Percentiles rank a stretch among this genome's conserved stretches.
These are phyloP conservation scores for Polietes domitor DNA, from an alignment of 2,888 invertebrate species.

Conservation along the genomic window DNA sequence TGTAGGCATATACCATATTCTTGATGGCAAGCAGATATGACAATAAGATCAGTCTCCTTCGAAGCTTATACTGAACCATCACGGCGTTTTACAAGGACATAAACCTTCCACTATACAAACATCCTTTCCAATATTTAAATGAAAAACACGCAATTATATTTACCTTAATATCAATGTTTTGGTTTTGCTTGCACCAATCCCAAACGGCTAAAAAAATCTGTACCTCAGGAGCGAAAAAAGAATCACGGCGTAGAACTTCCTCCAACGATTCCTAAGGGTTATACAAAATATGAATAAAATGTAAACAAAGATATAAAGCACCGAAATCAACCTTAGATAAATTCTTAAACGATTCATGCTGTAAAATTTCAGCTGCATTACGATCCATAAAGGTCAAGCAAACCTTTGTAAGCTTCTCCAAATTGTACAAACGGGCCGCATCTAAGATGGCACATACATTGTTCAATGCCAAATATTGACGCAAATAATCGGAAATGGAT, in stretches of 20 bases:
- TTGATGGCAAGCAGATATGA: too few relatives aligned
- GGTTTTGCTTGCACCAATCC: conserved; percentile 92
- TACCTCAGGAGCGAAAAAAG: conserved; percentile 97
- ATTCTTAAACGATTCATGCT: conserved; percentile 91
- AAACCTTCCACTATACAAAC: too few relatives aligned
- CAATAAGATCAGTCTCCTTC: too few relatives aligned
- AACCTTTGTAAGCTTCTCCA: conserved; percentile 86
- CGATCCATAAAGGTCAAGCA: conserved; percentile 95
- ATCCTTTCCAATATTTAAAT: too few relatives aligned
- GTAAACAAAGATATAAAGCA: neutral
- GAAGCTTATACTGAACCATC: too few relatives aligned
- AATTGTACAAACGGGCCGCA: conserved; percentile 88
- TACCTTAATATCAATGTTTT: conserved; percentile 81
- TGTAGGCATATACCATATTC: too few relatives aligned
- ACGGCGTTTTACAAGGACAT: too few relatives aligned
- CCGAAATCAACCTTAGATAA: conserved; percentile 85
- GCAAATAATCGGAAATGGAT: conserved; percentile 95
- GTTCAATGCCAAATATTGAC: conserved; percentile 91
- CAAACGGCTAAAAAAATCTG: conserved; percentile 96
- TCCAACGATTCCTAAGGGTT: conserved; percentile 87
- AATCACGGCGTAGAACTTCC: conserved; percentile 93
- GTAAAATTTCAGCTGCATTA: conserved; percentile 92
- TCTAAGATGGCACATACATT: conserved; percentile 98
- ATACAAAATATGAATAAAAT: neutral
- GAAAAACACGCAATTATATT: conserved; percentile 23